phyloP scores from a whole-genome alignment of 2,888 invertebrate species.

The Diabrotica balteata region DNA sequence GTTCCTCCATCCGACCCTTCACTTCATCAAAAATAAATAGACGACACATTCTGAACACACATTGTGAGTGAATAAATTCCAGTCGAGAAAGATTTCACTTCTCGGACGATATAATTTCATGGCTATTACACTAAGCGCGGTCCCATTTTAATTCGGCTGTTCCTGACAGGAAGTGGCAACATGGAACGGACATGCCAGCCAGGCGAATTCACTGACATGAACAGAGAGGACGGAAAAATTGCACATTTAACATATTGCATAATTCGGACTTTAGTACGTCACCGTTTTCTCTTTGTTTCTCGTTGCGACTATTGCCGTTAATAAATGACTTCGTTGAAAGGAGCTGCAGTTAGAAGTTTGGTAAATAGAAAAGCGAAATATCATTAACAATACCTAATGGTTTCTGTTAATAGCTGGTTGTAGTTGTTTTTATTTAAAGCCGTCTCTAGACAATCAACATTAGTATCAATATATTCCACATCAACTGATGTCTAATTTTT shows the following conservation, averaged over 20 bases:
- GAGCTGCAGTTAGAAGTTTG: not conserved
- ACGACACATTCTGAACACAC: conserved; percentile 25
- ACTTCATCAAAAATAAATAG: conserved; percentile 22
- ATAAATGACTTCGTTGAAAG: not conserved
- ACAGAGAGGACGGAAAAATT: conserved; percentile 35
- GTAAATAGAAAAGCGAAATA: not conserved
- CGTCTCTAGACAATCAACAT: no score
- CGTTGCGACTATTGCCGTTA: conserved; percentile 1
- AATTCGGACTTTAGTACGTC: conserved; percentile 36
- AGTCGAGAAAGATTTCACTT: conserved; percentile 43
- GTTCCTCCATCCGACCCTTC: conserved; percentile 28
- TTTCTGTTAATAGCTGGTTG: no score
- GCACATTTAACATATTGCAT: conserved; percentile 39
- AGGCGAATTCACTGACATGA: conserved; percentile 37
- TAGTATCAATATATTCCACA: no score
- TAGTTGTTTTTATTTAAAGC: no score
- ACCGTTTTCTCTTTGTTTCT: conserved; percentile 28
- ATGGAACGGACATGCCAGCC: conserved; percentile 42
- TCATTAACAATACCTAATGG: no score
- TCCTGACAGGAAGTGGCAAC: conserved; percentile 52
- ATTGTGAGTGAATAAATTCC: conserved; percentile 29
- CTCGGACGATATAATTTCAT: conserved; percentile 57
- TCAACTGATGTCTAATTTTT: no score
- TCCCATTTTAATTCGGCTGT: conserved; percentile 54
- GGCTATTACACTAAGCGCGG: conserved; percentile 52